Base-by-base conservation (phyloP, 2,113 vertebrate species). In the Sula dactylatra region DNA sequence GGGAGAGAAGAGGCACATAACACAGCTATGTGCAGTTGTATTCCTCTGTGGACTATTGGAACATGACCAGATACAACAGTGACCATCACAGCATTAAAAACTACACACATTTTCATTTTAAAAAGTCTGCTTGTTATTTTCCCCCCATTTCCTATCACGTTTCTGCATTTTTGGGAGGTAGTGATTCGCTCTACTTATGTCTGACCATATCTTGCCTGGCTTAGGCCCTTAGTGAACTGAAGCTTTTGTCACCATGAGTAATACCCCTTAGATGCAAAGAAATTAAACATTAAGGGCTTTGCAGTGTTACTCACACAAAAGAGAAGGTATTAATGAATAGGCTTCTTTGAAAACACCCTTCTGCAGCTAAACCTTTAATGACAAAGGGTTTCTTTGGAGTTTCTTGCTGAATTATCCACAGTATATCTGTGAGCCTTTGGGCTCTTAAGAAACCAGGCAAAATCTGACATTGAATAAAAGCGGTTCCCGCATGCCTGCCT, bases 211-310 rank as follows among this genome's bases (percentile, higher is more conserved):
- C 79, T 92, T 70, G 58, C 62, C 49, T 61, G 19, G 40, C 85
- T 88, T 80, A 81, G 77, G 80, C 45, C 59, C 69, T 81, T 24
- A 26, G 36, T 56, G 92, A 66, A 92, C 91, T 27, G 34, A 88
- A 77, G 86, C 86, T 88, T 91, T 91, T 91, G 88, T 86, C 80
- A 76, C 86, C 36, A 2, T 95, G 96, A 95, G 82, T 92, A 96
- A 97, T 84, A 84, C 29, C 54, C 50, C 44, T 83, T 45, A 84
- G 80, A 92, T 70, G 76, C 25, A 67, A 83, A 83, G 94, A 78
- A 94, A 96, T 95, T 78, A 94, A 96, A 92, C 76, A 88, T 67
- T 47, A 95, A 97, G 80, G 72, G 59, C 82, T 97, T 94, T 78
- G 86, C 64, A 84, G 80, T 13, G 72, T 97, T 96, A 90, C 79